Percentiles rank a stretch among this genome's conserved stretches.
These are phyloP conservation scores for Rhogogaster chlorosoma DNA, from an alignment of 2,888 invertebrate species.

Conservation along the genomic window DNA sequence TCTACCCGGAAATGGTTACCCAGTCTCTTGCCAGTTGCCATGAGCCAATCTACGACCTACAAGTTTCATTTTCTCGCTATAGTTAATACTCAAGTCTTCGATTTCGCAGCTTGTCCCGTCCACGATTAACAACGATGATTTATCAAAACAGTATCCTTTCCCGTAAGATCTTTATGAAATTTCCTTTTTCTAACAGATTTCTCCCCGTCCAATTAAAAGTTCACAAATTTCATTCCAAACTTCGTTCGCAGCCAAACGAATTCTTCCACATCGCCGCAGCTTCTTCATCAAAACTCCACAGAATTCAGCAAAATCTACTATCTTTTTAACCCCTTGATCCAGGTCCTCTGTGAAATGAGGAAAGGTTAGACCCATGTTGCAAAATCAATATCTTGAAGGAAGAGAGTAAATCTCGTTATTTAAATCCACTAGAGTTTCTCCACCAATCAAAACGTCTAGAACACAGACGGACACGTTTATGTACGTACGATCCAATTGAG, in stretches of 20 bases:
- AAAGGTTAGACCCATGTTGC: not conserved
- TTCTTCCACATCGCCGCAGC: too few species aligned
- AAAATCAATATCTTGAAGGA: not conserved
- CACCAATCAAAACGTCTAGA: conserved; percentile 7
- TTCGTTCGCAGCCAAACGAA: too few species aligned
- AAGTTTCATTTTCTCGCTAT: conserved; percentile 39
- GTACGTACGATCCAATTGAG: conserved; percentile 22
- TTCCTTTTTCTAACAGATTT: too few species aligned
- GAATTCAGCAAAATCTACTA: too few species aligned
- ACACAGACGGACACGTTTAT: not conserved
- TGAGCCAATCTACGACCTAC: conserved; percentile 56
- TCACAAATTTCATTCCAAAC: too few species aligned
- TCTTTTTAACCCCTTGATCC: too few species aligned
- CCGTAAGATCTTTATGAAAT: too few species aligned
- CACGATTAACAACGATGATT: not conserved
- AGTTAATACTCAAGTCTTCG: not conserved
- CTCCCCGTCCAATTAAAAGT: too few species aligned
- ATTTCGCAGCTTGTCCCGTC: not conserved
- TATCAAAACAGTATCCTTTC: too few species aligned
- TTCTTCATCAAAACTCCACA: too few species aligned
- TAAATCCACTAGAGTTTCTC: not conserved
- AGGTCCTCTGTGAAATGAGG: not conserved
- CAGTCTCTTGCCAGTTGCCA: conserved; percentile 54
- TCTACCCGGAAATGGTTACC: conserved; percentile 71
- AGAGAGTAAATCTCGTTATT: not conserved